Base-by-base conservation (phyloP, 2,797 vertebrate genomes). In the Pachyuromys duprasi region DNA sequence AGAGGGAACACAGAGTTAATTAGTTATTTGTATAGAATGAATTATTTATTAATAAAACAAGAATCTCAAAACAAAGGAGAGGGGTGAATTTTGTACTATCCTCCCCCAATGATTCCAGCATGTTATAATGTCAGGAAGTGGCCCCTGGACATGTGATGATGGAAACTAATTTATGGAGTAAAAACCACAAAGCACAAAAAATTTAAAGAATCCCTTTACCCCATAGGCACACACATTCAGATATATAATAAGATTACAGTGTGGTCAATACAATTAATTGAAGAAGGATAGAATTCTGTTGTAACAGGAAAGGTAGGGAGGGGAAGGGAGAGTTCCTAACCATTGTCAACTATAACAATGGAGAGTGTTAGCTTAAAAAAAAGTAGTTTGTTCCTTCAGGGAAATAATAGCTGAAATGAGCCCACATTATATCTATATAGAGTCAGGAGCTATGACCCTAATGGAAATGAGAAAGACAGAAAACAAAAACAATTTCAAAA, bases 21-120 rank as follows among this genome's bases (percentile, higher is more conserved):
- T 88, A 94, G 98, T 97, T 93, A 98, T 97, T 97, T 98, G 97
- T 98, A 97, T 94, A 93, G 96, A 98, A 97, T 97, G 96, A 87
- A 97, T 97, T 95, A 98, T 96, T 97, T 98, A 98, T 92, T 98
- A 95, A 97, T 98, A 98, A 49, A 97, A 97, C 94, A 98, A 98
- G 95, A 97, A 93, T 96, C 96, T 96, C 83, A 97, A 97, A 97
- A 97, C 94, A 93, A 94, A 96, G 75, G 82, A 97, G 96, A 97
- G 96, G 95, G 97, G 90, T 97, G 82, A 96, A 74, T 86, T 96
- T 97, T 94, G 97, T 83, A 97, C 90, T 95, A 96, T 91, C 97
- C 95, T 93, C 96, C 96, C 96, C 57, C 62, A 86, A 96, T 53
- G 67, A 96, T 97, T 96, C 91, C 96, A 97, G 97, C 98, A 98